These are phyloP conservation scores for Iguana delicatissima DNA, from an alignment of 2,797 vertebrate species.

Conservation along the genomic window DNA sequence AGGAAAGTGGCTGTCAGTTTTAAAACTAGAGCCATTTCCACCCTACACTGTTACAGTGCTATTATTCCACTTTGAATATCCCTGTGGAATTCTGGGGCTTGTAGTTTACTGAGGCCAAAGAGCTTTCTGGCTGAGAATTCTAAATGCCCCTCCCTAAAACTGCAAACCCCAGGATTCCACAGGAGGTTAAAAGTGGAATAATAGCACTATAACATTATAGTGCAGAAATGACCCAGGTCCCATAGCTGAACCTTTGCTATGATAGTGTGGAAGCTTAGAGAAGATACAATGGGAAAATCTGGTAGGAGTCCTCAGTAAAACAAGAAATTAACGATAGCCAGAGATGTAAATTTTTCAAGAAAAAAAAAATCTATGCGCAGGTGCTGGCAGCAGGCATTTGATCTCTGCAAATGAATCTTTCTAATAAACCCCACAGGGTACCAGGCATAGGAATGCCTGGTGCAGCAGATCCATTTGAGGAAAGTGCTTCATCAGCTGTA, in stretches of 20 bases:
- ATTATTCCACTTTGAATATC: no score
- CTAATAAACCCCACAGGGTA: background rate
- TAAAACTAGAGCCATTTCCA: background rate
- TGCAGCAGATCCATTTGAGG: background rate
- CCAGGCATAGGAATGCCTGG: background rate
- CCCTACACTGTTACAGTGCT: no score
- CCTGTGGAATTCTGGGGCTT: no score
- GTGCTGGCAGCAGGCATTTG: background rate
- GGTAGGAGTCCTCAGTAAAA: background rate
- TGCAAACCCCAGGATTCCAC: no score
- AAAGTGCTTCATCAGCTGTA: background rate
- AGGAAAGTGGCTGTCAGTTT: background rate
- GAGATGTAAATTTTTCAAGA: background rate
- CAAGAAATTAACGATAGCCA: background rate
- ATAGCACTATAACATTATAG: no score
- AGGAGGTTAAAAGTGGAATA: no score
- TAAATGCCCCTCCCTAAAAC: no score
- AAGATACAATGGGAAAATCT: background rate
- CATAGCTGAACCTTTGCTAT: background rate
- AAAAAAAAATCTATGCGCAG: background rate
- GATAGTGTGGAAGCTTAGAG: background rate
- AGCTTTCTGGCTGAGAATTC: no score
- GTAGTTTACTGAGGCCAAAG: no score
- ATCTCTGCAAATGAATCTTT: background rate
- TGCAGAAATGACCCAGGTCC: background rate